A percentile compares a stretch with the other conserved stretches of the same genome.
These are phyloP conservation scores for Podocnemis expansa DNA, from an alignment of 2,113 vertebrate species.

Conservation along the genomic window DNA sequence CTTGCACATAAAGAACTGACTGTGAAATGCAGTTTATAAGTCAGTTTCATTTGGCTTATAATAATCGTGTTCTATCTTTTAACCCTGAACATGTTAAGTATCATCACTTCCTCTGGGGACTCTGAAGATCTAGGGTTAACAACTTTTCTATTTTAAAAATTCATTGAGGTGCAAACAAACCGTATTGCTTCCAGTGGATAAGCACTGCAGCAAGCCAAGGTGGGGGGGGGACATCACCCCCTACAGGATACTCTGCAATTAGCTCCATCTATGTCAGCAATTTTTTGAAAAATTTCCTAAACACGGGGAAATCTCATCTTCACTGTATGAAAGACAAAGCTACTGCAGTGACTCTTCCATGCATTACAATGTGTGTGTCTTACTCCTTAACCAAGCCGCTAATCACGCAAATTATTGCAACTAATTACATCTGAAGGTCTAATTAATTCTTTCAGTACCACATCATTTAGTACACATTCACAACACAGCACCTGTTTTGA, in stretches of 20 bases:
- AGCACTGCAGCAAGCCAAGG: slow-evolving; percentile 68
- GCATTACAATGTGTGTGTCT: slow-evolving; percentile 91
- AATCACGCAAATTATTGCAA: slow-evolving; percentile 99
- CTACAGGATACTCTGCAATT: slow-evolving; percentile 86
- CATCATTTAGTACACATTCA: slow-evolving; percentile 98
- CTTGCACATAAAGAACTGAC: slow-evolving; percentile 39
- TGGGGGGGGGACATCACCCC: slow-evolving; percentile 46
- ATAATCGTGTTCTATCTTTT: slow-evolving; percentile 64
- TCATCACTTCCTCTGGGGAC: slow-evolving; percentile 64
- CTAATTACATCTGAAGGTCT: slow-evolving; percentile 98
- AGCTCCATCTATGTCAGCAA: slow-evolving; percentile 88
- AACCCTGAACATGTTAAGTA: slow-evolving; percentile 72
- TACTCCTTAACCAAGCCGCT: slow-evolving; percentile 97
- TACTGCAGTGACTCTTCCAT: slow-evolving; percentile 79
- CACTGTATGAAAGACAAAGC: slow-evolving; percentile 81
- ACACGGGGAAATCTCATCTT: slow-evolving; percentile 79
- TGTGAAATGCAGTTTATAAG: slow-evolving; percentile 23
- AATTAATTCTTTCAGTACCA: slow-evolving; percentile 99
- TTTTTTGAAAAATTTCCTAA: slow-evolving; percentile 88
- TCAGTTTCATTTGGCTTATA: slow-evolving; percentile 59
- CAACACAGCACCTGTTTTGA: slow-evolving; percentile 98
- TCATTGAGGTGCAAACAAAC: slow-evolving; percentile 76
- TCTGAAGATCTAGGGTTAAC: slow-evolving; percentile 78
- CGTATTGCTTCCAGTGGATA: slow-evolving; percentile 61
- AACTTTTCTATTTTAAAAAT: slow-evolving; percentile 78